A percentile compares a stretch with the other conserved stretches of the same genome.
These are phyloP conservation scores for Drosophila teissieri DNA, from an alignment of 1,140 invertebrate species.

Conservation along the genomic window DNA sequence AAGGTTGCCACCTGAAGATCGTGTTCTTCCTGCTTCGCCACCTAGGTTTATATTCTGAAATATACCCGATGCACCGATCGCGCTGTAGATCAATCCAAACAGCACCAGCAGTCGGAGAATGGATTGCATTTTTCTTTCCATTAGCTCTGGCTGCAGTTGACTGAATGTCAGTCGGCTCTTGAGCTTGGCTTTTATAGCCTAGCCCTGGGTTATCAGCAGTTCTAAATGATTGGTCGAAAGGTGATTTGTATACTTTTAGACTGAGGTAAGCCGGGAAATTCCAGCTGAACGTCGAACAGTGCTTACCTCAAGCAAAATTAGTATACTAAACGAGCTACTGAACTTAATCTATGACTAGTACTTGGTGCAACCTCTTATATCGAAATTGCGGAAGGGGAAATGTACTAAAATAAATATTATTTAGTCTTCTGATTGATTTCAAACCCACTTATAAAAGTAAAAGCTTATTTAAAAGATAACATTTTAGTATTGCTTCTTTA, in stretches of 20 bases:
- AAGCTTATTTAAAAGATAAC: too few relatives aligned
- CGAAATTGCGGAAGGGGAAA: too few relatives aligned
- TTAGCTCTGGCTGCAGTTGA: constrained; percentile 10
- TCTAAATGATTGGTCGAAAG: background rate
- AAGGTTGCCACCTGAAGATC: background rate
- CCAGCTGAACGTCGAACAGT: constrained; percentile 4
- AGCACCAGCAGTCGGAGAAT: constrained; percentile 30
- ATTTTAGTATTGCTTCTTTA: too few relatives aligned
- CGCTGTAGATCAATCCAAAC: constrained; percentile 17
- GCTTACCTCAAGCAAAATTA: constrained; percentile 12
- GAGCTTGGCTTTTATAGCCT: constrained; percentile 36
- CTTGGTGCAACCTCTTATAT: too few relatives aligned
- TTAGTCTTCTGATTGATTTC: too few relatives aligned
- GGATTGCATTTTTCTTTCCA: constrained; percentile 28
- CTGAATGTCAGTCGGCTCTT: constrained; percentile 27
- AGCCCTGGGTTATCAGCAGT: constrained; percentile 25
- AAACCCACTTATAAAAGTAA: too few relatives aligned
- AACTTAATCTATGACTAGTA: background rate
- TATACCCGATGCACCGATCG: constrained; percentile 6
- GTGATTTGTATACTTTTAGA: constrained; percentile 6
- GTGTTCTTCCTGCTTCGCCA: background rate
- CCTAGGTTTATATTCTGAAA: constrained; percentile 28
- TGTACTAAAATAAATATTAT: too few relatives aligned
- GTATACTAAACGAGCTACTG: background rate
- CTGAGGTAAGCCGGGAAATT: constrained; percentile 27